phyloP scores from a whole-genome alignment of 2,888 invertebrate genomes.

The Diploptera punctata region DNA sequence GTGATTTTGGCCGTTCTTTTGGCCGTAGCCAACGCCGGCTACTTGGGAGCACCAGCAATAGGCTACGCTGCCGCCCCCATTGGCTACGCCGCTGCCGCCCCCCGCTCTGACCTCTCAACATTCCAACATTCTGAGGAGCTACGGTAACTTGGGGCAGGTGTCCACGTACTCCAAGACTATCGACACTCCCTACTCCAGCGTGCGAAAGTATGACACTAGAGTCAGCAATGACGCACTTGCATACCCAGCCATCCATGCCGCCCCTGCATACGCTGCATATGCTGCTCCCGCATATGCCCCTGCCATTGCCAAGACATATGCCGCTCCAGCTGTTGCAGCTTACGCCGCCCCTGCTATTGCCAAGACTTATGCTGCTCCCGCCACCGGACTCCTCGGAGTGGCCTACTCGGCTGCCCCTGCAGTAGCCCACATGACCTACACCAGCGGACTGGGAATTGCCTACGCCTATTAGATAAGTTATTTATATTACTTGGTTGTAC shows the following conservation, averaged over 20 bases:
- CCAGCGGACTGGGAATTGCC: constrained; percentile 35
- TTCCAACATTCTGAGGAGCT: constrained; percentile 59
- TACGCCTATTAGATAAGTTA: constrained; percentile 34
- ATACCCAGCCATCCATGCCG: constrained; percentile 45
- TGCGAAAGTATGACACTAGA: constrained; percentile 73
- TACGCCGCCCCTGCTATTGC: constrained; percentile 52
- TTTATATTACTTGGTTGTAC: too few relatives aligned
- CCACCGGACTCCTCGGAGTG: constrained; percentile 45
- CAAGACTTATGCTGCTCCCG: constrained; percentile 33
- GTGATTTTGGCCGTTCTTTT: constrained; percentile 42
- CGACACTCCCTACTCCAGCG: constrained; percentile 75
- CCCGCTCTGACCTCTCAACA: constrained; percentile 63
- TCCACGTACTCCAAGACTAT: constrained; percentile 73
- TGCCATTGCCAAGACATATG: neutral
- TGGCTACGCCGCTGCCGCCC: constrained; percentile 54
- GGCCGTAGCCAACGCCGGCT: constrained; percentile 47
- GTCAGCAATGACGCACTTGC: constrained; percentile 59
- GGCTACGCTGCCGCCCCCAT: constrained; percentile 25
- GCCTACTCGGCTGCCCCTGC: constrained; percentile 48
- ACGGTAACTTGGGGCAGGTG: constrained; percentile 69
- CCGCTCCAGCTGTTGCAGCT: constrained; percentile 45
- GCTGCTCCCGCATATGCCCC: constrained; percentile 45
- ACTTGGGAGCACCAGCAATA: too few relatives aligned
- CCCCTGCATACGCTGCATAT: constrained; percentile 45
- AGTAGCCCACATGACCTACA: constrained; percentile 48